These are phyloP conservation scores for Ditylenchus dipsaci DNA, from an alignment of 1,140 invertebrate species.

Conservation along the genomic window DNA sequence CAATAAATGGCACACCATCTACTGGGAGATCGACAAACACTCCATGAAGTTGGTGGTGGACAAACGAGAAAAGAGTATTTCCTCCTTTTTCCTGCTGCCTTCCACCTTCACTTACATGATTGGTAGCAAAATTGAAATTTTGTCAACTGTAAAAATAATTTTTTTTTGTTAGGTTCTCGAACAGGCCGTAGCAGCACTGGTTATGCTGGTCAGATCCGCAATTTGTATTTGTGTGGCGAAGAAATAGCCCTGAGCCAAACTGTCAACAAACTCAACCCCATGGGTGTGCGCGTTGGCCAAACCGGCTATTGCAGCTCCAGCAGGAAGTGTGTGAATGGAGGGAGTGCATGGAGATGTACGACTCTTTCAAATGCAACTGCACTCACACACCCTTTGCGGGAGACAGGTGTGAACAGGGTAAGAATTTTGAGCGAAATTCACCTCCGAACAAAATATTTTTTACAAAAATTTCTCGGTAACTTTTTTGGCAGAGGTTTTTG, in stretches of 20 bases:
- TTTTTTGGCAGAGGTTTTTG: too few species aligned
- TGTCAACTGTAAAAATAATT: background rate
- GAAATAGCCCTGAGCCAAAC: slow-evolving; percentile 36
- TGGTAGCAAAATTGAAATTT: slow-evolving; percentile 18
- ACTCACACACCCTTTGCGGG: slow-evolving; percentile 52
- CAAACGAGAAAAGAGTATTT: slow-evolving; percentile 29
- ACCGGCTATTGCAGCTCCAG: slow-evolving; percentile 43
- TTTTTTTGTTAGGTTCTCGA: slow-evolving; percentile 39
- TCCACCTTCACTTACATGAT: slow-evolving; percentile 43
- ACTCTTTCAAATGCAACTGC: slow-evolving; percentile 54
- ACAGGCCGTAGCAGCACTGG: slow-evolving; percentile 43
- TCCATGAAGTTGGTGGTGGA: slow-evolving; percentile 46
- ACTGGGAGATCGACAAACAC: slow-evolving; percentile 50
- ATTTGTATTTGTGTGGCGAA: slow-evolving; percentile 47
- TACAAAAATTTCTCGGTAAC: too few species aligned
- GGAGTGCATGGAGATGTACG: slow-evolving; percentile 51
- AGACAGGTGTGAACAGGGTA: slow-evolving; percentile 52
- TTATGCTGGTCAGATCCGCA: slow-evolving; percentile 52
- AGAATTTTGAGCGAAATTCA: background rate
- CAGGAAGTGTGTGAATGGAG: slow-evolving; percentile 42
- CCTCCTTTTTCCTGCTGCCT: slow-evolving; percentile 42
- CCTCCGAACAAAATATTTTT: too few species aligned
- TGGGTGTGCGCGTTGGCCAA: slow-evolving; percentile 43
- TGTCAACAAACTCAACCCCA: slow-evolving; percentile 40
- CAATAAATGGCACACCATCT: slow-evolving; percentile 49